Base-by-base conservation (phyloP, 2,888 invertebrate genomes). In the Drosophila bunnanda region DNA sequence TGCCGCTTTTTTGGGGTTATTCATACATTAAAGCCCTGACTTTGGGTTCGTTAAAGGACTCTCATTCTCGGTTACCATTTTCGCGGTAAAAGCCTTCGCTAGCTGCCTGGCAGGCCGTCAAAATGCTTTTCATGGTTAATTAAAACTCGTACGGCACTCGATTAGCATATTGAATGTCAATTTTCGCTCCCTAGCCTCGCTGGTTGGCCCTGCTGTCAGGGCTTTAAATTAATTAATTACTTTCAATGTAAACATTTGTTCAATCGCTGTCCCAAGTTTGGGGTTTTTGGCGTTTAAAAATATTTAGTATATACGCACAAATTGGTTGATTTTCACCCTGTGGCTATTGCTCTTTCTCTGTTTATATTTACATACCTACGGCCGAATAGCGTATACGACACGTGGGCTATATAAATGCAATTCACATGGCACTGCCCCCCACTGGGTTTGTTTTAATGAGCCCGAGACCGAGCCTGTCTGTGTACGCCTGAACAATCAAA, bases 111-210 rank as follows among this genome's bases (percentile, higher is more conserved):
- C 41, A 36, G n/a, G 56, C 67, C 69, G 76, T 70, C 74, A 72
- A 70, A 76, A 68, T 65, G 66, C 52, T 70, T 53, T 77, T 73
- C 62, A 66, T 78, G 70, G 58, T 72, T 88, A 82, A 82, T 82
- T 80, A 80, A 86, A 88, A 74, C 52, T 53, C 61, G 38, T 34
- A 41, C 22, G 38, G 22, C 34, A 46, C 73, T 77, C 72, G 46
- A 66, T 85, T 82, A 77, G 53, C 80, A 77, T 75, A 56, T 67
- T 64, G 53, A 73, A 41, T 64, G 74, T 48, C 20, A 41, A 73
- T 43, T 39, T 28, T 22, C n/a, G 10, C 13, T 25, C 17, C 15
- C 17, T 7, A 13, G 12, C 15, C 13, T 15, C 20, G 13, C 39
- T 22, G 22, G 32, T 38, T 15, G 12, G 36, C 15, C 7, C 15